phyloP scores from a whole-genome alignment of 2,797 vertebrate species.

The Atherinosoma microstoma region DNA sequence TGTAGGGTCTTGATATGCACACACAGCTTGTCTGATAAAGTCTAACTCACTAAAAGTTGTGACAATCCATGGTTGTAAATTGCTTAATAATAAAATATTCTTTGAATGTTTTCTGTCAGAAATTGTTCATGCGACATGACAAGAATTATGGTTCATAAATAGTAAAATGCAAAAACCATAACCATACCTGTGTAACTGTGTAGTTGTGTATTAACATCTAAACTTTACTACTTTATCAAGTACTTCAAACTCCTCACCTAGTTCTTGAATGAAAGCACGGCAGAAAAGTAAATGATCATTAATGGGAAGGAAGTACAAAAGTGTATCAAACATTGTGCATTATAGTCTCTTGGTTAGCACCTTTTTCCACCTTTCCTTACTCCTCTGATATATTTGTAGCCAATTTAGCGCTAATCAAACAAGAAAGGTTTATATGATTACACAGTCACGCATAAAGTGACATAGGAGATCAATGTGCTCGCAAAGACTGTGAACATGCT shows the following conservation, averaged over 20 bases:
- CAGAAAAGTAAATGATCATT: too few species aligned
- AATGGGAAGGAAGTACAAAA: too few species aligned
- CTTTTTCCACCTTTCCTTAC: neutral
- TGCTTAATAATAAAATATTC: neutral
- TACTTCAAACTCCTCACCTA: neutral
- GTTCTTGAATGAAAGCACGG: too few species aligned
- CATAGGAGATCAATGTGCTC: too few species aligned
- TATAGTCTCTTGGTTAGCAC: neutral
- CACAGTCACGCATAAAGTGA: too few species aligned
- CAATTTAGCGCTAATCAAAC: neutral
- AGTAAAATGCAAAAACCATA: too few species aligned
- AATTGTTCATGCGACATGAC: neutral
- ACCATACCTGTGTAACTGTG: too few species aligned
- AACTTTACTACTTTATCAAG: neutral
- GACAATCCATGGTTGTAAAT: neutral
- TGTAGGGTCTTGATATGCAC: constrained; percentile 4
- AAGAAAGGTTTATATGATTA: too few species aligned
- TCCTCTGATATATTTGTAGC: neutral
- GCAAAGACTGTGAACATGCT: too few species aligned
- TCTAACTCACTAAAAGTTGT: neutral
- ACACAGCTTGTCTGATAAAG: neutral
- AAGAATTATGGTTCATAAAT: neutral
- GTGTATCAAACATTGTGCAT: neutral
- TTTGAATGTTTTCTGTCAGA: neutral
- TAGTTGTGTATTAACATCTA: too few species aligned